Percentiles rank a stretch among this genome's conserved stretches.
These are phyloP conservation scores for Amblyopsis rosae DNA, from an alignment of 2,113 vertebrate genomes.

Conservation along the genomic window DNA sequence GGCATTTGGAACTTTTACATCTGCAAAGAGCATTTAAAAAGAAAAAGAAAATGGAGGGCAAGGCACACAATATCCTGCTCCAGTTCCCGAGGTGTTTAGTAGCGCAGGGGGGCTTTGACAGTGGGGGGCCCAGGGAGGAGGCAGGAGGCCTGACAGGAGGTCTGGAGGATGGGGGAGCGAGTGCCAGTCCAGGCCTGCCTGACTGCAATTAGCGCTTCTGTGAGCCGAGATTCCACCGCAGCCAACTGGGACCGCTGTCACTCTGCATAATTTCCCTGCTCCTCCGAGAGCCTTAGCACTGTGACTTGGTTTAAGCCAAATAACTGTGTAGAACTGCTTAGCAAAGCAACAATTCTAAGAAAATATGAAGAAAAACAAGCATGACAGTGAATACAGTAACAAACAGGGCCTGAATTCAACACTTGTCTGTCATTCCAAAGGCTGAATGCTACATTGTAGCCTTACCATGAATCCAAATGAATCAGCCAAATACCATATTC, in stretches of 20 bases:
- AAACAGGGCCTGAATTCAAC: too few species aligned
- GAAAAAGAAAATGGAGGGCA: conserved; percentile 17
- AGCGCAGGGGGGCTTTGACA: conserved; percentile 33
- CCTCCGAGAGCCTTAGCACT: too few species aligned
- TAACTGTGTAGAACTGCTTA: too few species aligned
- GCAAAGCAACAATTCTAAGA: too few species aligned
- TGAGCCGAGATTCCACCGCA: conserved; percentile 64
- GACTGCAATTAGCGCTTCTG: conserved; percentile 69
- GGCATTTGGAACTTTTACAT: conserved; percentile 22
- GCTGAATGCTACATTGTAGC: too few species aligned
- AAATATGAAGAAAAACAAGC: too few species aligned
- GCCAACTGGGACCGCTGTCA: conserved; percentile 50
- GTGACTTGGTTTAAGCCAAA: too few species aligned
- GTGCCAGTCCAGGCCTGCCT: conserved; percentile 68
- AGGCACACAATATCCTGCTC: conserved; percentile 13
- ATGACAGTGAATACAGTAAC: too few species aligned
- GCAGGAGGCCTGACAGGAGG: conserved; percentile 68
- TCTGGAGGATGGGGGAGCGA: conserved; percentile 59
- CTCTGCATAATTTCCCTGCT: conserved; percentile 37
- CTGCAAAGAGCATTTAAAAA: conserved; percentile 27
- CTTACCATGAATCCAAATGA: too few species aligned
- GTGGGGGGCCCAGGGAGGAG: conserved; percentile 48
- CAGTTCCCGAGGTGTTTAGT: conserved; percentile 17
- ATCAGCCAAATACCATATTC: too few species aligned
- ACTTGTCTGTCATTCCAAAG: too few species aligned